Evolutionary conservation across 1,140 invertebrate genomes (phyloP), one percentile per base, ranked within the genome.

Genomic region (Bombus turneri): DNA sequence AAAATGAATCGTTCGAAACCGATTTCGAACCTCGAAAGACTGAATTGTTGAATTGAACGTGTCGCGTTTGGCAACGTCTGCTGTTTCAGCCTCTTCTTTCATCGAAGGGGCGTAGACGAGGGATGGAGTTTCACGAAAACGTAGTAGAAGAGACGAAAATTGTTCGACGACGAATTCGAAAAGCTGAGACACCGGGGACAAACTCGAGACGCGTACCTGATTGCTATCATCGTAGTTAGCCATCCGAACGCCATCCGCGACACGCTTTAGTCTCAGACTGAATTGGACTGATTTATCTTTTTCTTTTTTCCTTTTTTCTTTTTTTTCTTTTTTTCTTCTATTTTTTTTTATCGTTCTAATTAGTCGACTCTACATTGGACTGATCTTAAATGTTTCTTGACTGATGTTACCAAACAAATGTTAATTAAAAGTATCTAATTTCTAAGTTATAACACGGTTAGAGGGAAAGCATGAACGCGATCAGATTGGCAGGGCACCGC

Each of bases 341-440:
- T 73, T 93, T 82, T 79, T 76, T 92, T 71, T 93, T 91, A 89
- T 90, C 83, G 89, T 88, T 84, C 93, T 92, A 93, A 92, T 95
- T 94, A 94, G 93, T 94, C 93, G 91, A 93, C 86, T 86, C 39
- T 80, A 91, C 93, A 94, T 95, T 94, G 94, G 94, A 95, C 95
- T 95, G 95, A 95, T 95, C 92, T 93, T 92, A 93, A 94, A 90
- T 91, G 92, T 90, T 84, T 88, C 81, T 95, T 94, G 94, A 95
- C 95, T 95, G 94, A 95, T 95, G 94, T 95, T 95, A 95, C 95
- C 95, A 95, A 95, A 95, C 94, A 92, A 92, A 92, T 95, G 92
- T 93, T 84, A 62, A 73, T 92, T 93, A 93, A 94, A 95, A 94
- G 91, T 94, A 94, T 93, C 92, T 94, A 95, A 94, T 94, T 92